Base-by-base conservation (phyloP, 2,113 vertebrate species). In the Heterotis niloticus region DNA sequence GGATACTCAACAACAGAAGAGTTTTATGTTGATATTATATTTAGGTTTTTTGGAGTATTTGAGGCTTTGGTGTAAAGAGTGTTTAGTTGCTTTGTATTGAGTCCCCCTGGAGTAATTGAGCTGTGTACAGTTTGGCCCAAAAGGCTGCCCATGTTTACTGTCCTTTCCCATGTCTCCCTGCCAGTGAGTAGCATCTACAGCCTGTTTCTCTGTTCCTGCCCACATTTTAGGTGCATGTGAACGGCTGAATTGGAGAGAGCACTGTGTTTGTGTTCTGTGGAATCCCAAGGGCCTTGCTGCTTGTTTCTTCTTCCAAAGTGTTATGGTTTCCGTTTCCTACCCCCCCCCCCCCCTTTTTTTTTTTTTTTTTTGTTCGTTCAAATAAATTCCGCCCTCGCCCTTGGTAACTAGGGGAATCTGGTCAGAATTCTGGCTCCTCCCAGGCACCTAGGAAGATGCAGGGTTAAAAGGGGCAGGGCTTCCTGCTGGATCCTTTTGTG, bases 281-380 rank as follows among this genome's bases (percentile, higher is more conserved):
- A 17, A 26, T 57, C 23, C 68, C 60, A 64, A 16, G 5, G 23
- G 10, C 11, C 0, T 14, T 10, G 52, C 10, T 28, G 56, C 54
- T 60, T 26, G 20, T 34, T 54, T 13, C 26, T 71, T 20, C 66
- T 75, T 76, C 57, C 57, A 73, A 69, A 57, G 80, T 84, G 81
- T 85, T 84, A 82, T 84, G 78, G 78, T 88, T 87, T 86, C 83
- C 78, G 82, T 84, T 86, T 87, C 84, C 82, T 87, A 80, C 82
- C 81, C n/a, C n/a, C n/a, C n/a, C n/a, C n/a, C n/a, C n/a, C n/a
- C n/a, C 79, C 66, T 80, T 60, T 79, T 75, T 85, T 83, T 44
- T 44, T 44, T 44, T 44, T 44, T 44, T 44, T 44, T 44, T 44
- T 44, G 2, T 44, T 4, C 2, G 7, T 81, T 79, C 80, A 79